Conservation (phyloP, 2,797 vertebrate species). For the Borostomias antarcticus region DNA sequence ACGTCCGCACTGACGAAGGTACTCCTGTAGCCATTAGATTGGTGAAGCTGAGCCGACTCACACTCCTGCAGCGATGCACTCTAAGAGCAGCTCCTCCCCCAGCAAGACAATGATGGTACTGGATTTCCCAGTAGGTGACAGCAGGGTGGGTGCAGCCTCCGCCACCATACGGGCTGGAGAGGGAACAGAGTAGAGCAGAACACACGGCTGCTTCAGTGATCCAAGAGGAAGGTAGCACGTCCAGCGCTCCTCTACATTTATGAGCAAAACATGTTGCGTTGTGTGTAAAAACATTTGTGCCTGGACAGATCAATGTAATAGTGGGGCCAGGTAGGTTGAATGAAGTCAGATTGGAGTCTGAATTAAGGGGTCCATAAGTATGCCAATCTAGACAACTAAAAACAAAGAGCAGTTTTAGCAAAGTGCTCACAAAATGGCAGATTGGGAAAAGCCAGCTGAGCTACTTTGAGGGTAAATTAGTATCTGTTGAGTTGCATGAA, state of each 20-base stretch:
- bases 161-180: constrained; percentile 85
- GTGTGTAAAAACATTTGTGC: neutral
- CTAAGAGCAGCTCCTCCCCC: constrained; percentile 91
- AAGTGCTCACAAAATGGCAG: constrained; percentile 17
- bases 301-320: neutral
- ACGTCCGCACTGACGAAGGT: too few species aligned
- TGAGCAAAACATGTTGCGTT: neutral
- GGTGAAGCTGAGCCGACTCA: constrained; percentile 68
- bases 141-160: constrained; percentile 90
- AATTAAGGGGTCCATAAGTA: too few species aligned
- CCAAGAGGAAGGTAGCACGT: neutral
- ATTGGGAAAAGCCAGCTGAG: constrained; percentile 27
- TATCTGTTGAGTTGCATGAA: constrained; percentile 3
- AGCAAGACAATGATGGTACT: constrained; percentile 88
- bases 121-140: constrained; percentile 85
- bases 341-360: too few species aligned
- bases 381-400: too few species aligned
- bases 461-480: neutral
- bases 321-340: neutral
- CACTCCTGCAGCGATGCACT: constrained; percentile 96
- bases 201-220: neutral
- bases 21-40: too few species aligned
- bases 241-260: neutral
- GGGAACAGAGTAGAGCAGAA: constrained; percentile 26
- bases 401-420: neutral